Evolutionary conservation across 2,113 vertebrate genomes (phyloP), one percentile per base, ranked within the genome.

Genomic region (Atlantisia rogersi): DNA sequence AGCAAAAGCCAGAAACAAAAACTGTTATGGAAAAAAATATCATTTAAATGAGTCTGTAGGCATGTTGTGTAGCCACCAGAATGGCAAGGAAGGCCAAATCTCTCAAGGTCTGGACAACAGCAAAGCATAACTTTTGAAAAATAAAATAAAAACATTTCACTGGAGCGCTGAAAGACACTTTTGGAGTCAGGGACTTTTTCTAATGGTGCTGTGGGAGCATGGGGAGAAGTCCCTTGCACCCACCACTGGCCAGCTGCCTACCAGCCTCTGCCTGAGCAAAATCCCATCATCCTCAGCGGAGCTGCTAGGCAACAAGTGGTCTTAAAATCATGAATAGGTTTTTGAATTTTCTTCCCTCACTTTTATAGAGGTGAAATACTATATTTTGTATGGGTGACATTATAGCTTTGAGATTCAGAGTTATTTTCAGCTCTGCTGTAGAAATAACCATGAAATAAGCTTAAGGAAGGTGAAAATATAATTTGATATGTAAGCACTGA

Each of bases 361-460:
- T 92, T 71, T 82, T 84, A 46, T 26, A 52, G 31, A 73, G 46
- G 42, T 82, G 65, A 91, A 88, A 64, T 68, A 37, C 5, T 77
- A 1, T 58, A 15, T 76, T 92, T 94, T 63, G 28, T 87, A 88
- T 62, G 37, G 20, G 16, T 44, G 35, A 64, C 55, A 82, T 83
- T 84, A 70, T 26, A 78, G 22, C 26, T 93, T 86, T 4, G 11
- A 85, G 65, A 94, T 80, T 70, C 60, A 84, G 52, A 52, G 55
- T 87, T 91, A 85, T 86, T 94, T 95, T 94, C 62, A 88, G 35
- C 56, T 64, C 9, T 56, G 20, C 42, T 86, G 39, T 50, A 84
- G 76, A 90, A 95, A 92, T 77, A 83, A 68, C 68, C 32, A 2
- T 76, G 44, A 86, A 95, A 95, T 69, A 88, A 86, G 52, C n/a